Conservation (phyloP, 92 coral and sea anemone genomes). For the Phymanthus crucifer region DNA sequence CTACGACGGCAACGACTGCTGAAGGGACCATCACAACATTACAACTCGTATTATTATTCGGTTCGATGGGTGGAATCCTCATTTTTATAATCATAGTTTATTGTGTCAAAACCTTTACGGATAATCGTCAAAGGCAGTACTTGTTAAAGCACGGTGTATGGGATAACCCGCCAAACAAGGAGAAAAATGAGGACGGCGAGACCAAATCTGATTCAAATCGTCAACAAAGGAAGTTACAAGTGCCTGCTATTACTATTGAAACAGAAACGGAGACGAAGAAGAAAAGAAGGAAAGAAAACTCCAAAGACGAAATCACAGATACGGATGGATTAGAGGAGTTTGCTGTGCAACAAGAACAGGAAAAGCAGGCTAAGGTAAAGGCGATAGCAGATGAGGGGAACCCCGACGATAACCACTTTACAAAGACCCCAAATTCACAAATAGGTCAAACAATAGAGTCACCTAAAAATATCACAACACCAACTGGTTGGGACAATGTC, state of each 20-base stretch:
- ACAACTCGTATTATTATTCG: slow-evolving; percentile 30
- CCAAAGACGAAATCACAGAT: slow-evolving; percentile 5
- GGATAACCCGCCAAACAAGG: slow-evolving; percentile 21
- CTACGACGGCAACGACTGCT: not conserved
- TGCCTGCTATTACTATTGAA: slow-evolving; percentile 32
- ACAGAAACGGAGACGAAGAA: slow-evolving; percentile 24
- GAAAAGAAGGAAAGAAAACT: not conserved
- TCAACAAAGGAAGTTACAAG: slow-evolving; percentile 20
- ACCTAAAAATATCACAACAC: not conserved
- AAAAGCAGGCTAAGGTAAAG: not conserved
- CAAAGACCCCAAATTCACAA: slow-evolving; percentile 12
- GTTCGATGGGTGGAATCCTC: slow-evolving; percentile 51
- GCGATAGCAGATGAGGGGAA: not conserved
- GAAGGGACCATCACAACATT: slow-evolving; percentile 9
- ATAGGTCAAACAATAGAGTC: slow-evolving; percentile 23
- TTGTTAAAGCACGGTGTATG: slow-evolving; percentile 43
- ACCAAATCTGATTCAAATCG: slow-evolving; percentile 1
- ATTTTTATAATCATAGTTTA: slow-evolving; percentile 32
- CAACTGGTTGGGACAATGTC: slow-evolving; percentile 20
- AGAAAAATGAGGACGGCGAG: slow-evolving; percentile 11
- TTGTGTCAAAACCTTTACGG: slow-evolving; percentile 35
- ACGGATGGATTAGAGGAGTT: slow-evolving; percentile 9
- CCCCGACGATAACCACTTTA: not conserved
- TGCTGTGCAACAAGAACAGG: not conserved
- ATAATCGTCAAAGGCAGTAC: slow-evolving; percentile 35